phyloP scores from a whole-genome alignment of 2,113 vertebrate genomes.

The Mola mola region DNA sequence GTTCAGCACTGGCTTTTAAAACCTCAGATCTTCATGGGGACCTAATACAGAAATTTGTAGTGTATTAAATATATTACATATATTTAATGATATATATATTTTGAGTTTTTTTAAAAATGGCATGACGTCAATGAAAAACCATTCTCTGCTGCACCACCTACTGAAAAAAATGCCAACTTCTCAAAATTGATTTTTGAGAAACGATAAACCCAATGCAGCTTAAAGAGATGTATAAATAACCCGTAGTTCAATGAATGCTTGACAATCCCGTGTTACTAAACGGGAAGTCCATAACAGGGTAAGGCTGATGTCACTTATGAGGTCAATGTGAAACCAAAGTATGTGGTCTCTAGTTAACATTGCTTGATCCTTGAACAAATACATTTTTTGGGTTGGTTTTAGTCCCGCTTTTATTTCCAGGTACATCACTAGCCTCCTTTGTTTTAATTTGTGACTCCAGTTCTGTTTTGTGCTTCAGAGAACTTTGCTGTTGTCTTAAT shows the following conservation, averaged over 20 bases:
- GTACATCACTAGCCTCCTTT: not conserved
- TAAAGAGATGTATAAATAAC: no score
- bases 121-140: no score
- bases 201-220: no score
- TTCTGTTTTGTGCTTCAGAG: slow-evolving; percentile 2
- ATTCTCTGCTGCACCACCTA: no score
- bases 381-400: slow-evolving; percentile 31
- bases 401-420: slow-evolving; percentile 21
- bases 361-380: slow-evolving; percentile 15
- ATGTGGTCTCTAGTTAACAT: not conserved
- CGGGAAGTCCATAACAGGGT: slow-evolving; percentile 22
- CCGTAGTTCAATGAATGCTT: slow-evolving; percentile 3
- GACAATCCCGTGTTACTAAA: not conserved
- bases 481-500: slow-evolving; percentile 14
- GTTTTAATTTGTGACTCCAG: slow-evolving; percentile 16
- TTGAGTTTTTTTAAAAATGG: no score
- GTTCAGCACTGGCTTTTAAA: not conserved
- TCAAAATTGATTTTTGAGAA: no score
- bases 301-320: slow-evolving; percentile 51
- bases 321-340: slow-evolving; percentile 13
- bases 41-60: not conserved
- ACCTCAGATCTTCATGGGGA: not conserved
- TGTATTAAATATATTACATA: no score
- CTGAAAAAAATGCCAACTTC: no score
- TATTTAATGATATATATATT: no score